Evolutionary conservation across 2,888 invertebrate genomes (phyloP), one percentile per base, ranked within the genome.

Genomic region (Tetragonisca angustula): DNA sequence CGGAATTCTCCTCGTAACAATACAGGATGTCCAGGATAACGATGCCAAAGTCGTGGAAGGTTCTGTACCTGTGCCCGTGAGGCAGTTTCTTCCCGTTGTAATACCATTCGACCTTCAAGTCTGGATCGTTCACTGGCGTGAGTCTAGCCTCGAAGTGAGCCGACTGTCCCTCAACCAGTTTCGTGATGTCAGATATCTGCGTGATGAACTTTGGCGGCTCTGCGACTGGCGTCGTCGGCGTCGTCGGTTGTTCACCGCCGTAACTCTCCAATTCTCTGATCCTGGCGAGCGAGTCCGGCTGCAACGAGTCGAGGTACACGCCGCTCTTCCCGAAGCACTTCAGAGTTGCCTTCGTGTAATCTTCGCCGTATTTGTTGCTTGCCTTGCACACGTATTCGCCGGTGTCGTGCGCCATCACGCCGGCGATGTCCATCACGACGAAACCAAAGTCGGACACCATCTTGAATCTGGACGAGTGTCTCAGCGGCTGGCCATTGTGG

Each of bases 41-140:
- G 92, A 98, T 98, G 84, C 99, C 99, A 94, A 99, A 99, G 93
- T 99, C 99, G 93, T 99, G 98, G 97, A 99, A 98, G 77, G 99
- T 99, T 90, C 99, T 97, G 95, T 99, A 99, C 88, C 99, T 97
- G 94, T 99, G 99, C 73, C 99, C 99, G 95, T 98, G 97, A 2
- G 98, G 98, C 90, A 99, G 95, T 94, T 98, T 98, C 94, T 98
- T 97, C 83, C 98, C 98, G 93, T 99, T 98, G 94, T 98, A 98
- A 94, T 97, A 98, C 99, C 99, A 99, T 95, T 99, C 99, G 27
- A 99, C 98, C 89, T 97, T 97, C 86, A 99, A 96, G 90, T 98
- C 98, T 6, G 99, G 99, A 95, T 99, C 99, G 81, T 98, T 98
- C 43, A 99, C 97, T 0, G 99, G 99, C 43, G 98, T 97, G 73